Evolutionary conservation across 2,113 vertebrate species (phyloP), one percentile per base, ranked within the genome.

Genomic region (Hyaena hyaena): DNA sequence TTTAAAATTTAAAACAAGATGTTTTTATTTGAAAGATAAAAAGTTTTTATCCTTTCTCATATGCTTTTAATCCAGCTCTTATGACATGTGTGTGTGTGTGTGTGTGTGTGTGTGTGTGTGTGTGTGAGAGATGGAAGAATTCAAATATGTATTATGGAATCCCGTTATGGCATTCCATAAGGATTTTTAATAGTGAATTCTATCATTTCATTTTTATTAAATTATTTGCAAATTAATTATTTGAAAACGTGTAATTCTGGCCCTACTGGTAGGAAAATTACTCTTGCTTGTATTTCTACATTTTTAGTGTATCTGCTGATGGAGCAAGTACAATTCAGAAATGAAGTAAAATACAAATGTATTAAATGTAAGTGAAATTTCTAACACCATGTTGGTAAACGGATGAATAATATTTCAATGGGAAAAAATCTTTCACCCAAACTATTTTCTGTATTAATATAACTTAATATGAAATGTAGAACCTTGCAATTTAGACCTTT

Each of bases 371-470:
- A 3, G 11, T 74, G 5, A 84, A 50, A 55, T n/a, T 58, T 96
- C 14, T 73, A 77, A 83, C n/a, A 73, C 80, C 19, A 19, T 85
- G 4, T 58, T 92, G 11, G 9, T 66, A 94, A 94, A 74, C 74
- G 14, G 33, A 66, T 92, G 7, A 24, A 39, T 85, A 92, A 24
- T 84, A 88, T 90, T 43, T 83, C 4, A 71, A 2, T 82, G 63
- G 95, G 11, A 33, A 82, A 92, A 92, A 81, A 1, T 84, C 16
- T 35, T 94, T 53, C n/a, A 93, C 58, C 79, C 8, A 24, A 90
- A 95, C 69, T 86, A 77, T 90, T 76, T 86, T 93, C n/a, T 90
- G 7, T 77, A 82, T 82, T 79, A 93, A 74, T 31, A 3, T 86
- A 45, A 77, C 23, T 35, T 73, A 68, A 89, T 8, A 92, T 73